Evolutionary conservation across 2,888 invertebrate genomes (phyloP), one percentile per base, ranked within the genome.

Genomic region (Lasioglossum malachurum): DNA sequence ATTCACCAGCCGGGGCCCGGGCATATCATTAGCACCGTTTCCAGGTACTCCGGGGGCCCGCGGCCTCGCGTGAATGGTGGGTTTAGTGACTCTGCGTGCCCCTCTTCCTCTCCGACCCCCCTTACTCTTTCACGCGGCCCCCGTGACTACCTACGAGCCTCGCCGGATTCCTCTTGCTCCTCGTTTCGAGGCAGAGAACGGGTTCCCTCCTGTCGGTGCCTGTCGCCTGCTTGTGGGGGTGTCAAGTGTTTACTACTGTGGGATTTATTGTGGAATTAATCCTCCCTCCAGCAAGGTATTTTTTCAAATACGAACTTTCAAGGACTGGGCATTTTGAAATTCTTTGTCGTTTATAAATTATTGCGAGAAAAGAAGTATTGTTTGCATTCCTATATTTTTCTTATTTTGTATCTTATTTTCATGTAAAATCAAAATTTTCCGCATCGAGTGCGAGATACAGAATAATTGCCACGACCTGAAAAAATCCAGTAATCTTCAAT

Each of bases 1-100:
- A 95, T 94, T 94, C 94, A 93, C 91, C 90, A 84, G 87, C 73
- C 84, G 88, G 89, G 91, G 92, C 91, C 92, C 93, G 91, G 92
- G 94, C 95, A 95, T 95, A 94, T 95, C 95, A 95, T 95, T 95
- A 95, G 94, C 93, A 93, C 93, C 93, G 92, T 92, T 94, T 94
- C 93, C 94, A 94, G 94, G 94, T 94, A 94, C 92, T 91, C 90
- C 83, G 41, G 71, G 90, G 87, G 81, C 88, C 88, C 87, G 89
- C 87, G 83, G 87, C 86, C 88, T 91, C 85, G 92, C 90, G 93
- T 94, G 94, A 94, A 95, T 95, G 95, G 94, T 88, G 86, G 74
- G 91, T 92, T 92, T 92, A 91, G 90, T 91, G 92, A 91, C 92
- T 92, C 87, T 81, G 79, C 78, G 76, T 79, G 72, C 78, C 82